Evolutionary conservation across 1,140 invertebrate genomes (phyloP).

Genomic region (Cephus cinctus): DNA sequence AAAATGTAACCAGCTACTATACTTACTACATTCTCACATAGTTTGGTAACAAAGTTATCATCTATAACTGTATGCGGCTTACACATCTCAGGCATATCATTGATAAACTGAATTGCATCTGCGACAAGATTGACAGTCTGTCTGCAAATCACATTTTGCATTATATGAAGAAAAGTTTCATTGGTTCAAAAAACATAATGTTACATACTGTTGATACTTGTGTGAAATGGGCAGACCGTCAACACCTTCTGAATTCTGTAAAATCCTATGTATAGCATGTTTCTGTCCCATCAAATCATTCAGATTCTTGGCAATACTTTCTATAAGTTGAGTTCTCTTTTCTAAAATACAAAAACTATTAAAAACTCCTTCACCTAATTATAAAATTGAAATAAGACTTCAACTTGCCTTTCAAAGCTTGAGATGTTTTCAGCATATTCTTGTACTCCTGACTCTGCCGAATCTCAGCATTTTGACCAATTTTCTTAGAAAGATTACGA

Average conservation of each 20-base stretch:
- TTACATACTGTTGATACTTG: slow-evolving; percentile 24
- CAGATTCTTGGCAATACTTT: slow-evolving; percentile 27
- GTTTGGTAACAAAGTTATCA: slow-evolving; percentile 13
- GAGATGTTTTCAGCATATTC: slow-evolving; percentile 13
- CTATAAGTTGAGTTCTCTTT: slow-evolving; percentile 12
- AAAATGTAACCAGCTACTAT: neutral
- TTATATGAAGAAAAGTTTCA: neutral
- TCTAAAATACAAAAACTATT: slow-evolving; percentile 19
- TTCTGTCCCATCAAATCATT: slow-evolving; percentile 23
- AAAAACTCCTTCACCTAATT: neutral
- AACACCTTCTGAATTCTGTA: slow-evolving; percentile 21
- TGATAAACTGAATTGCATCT: slow-evolving; percentile 24
- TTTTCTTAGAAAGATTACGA: too few species aligned
- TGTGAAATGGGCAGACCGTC: slow-evolving; percentile 32
- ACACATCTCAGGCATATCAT: slow-evolving; percentile 17
- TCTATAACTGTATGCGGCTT: slow-evolving; percentile 2
- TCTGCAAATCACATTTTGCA: slow-evolving; percentile 19
- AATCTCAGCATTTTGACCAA: slow-evolving; percentile 1
- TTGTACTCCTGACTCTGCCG: slow-evolving; percentile 14
- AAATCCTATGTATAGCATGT: slow-evolving; percentile 26
- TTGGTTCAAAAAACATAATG: neutral
- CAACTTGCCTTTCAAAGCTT: slow-evolving; percentile 13
- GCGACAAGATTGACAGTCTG: slow-evolving; percentile 22
- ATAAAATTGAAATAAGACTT: slow-evolving; percentile 3
- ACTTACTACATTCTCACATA: slow-evolving; percentile 26